These are phyloP conservation scores for Rhyacophila brunnea DNA, from an alignment of 1,140 invertebrate species.

Conservation along the genomic window DNA sequence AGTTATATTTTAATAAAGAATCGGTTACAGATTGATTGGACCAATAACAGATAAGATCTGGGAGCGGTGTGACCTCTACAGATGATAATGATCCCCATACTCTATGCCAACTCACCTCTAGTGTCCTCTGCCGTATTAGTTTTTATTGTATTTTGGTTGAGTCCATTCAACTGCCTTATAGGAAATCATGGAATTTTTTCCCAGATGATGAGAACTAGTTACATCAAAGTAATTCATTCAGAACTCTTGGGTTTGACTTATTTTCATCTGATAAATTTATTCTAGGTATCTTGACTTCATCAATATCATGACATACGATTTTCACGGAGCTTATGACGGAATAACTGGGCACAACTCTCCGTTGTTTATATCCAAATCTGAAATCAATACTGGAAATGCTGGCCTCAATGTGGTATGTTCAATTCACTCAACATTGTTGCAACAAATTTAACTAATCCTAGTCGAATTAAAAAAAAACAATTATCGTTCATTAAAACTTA, in stretches of 20 bases:
- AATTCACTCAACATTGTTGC: background rate
- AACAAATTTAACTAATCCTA: background rate
- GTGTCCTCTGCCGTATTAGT: too few species aligned
- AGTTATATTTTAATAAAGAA: constrained; percentile 3
- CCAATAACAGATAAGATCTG: too few species aligned
- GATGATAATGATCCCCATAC: too few species aligned
- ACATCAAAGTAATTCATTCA: background rate
- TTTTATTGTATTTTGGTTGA: too few species aligned
- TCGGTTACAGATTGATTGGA: too few species aligned
- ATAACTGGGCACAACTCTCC: constrained; percentile 60
- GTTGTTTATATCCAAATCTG: constrained; percentile 51
- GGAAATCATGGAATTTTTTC: background rate
- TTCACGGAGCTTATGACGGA: constrained; percentile 63
- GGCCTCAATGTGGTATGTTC: constrained; percentile 41
- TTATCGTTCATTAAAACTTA: too few species aligned
- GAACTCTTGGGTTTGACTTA: background rate
- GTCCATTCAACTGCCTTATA: background rate
- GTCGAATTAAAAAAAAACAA: too few species aligned
- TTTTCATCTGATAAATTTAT: constrained; percentile 20
- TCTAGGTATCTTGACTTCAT: constrained; percentile 59
- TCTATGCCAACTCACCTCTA: too few species aligned
- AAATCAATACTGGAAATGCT: constrained; percentile 34
- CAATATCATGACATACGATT: constrained; percentile 73
- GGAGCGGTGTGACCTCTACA: too few species aligned
- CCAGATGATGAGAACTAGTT: background rate